These are phyloP conservation scores for Tokudaia muenninki DNA, from an alignment of 2,797 vertebrate genomes.

Conservation along the genomic window DNA sequence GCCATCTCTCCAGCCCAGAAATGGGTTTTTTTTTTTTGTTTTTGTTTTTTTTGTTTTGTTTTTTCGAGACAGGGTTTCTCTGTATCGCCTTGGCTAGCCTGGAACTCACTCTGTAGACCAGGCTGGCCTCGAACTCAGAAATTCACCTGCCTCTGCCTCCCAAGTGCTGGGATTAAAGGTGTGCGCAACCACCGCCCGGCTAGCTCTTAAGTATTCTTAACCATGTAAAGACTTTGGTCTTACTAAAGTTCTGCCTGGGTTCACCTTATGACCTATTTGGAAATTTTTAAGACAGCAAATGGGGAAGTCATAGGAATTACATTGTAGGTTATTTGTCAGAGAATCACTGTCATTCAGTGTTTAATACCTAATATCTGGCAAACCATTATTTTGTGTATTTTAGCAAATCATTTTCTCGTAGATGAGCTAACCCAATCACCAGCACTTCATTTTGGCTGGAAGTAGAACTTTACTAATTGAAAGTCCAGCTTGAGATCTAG, in stretches of 20 bases:
- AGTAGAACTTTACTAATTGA: neutral
- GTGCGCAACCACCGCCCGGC: too few relatives aligned
- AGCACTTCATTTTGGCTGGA: neutral
- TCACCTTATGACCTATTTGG: neutral
- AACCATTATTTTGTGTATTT: neutral
- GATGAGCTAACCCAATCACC: neutral
- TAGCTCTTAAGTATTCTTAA: neutral
- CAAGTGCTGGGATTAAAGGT: too few relatives aligned
- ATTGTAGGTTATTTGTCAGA: neutral
- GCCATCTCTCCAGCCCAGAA: too few relatives aligned
- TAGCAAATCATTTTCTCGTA: neutral
- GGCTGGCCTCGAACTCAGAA: too few relatives aligned
- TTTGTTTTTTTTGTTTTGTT: too few relatives aligned
- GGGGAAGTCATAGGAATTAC: neutral
- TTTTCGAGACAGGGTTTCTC: too few relatives aligned
- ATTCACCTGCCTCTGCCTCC: too few relatives aligned
- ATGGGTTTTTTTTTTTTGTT: too few relatives aligned
- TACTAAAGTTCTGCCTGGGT: neutral
- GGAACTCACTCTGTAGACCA: too few relatives aligned
- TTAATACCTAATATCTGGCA: neutral
- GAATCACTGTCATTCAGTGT: neutral
- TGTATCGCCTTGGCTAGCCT: too few relatives aligned
- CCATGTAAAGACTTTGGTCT: neutral
- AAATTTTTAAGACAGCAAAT: neutral
- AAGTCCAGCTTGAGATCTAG: neutral